phyloP scores from a whole-genome alignment of 53 echinoderm and acorn worm species.

The Hippasteria phrygiana region DNA sequence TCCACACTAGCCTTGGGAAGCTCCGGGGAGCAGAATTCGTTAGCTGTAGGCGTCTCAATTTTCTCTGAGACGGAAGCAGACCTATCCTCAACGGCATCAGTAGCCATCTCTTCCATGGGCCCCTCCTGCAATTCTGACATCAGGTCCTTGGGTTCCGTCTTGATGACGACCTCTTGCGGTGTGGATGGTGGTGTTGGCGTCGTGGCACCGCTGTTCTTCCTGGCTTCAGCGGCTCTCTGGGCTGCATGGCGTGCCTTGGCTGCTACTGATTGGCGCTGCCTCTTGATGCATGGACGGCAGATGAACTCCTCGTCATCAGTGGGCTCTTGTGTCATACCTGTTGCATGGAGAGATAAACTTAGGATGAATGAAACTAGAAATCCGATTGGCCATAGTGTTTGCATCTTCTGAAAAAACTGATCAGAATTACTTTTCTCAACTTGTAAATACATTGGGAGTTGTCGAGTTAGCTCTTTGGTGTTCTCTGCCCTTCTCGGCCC shows the following conservation, averaged over 20 bases:
- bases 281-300: slow-evolving; percentile 88
- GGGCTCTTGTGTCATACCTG: slow-evolving; percentile 94
- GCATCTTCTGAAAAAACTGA: too few species aligned
- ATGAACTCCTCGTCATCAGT: slow-evolving; percentile 94
- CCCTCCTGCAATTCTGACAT: not conserved
- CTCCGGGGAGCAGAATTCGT: not conserved
- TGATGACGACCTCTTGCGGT: slow-evolving; percentile 30
- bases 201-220: slow-evolving; percentile 56
- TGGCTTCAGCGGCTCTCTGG: slow-evolving; percentile 58
- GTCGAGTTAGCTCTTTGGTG: too few species aligned
- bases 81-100: not conserved
- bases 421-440: too few species aligned
- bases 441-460: too few species aligned
- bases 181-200: slow-evolving; percentile 62
- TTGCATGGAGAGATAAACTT: not conserved
- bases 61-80: not conserved
- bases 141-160: slow-evolving; percentile 50
- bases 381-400: too few species aligned
- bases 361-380: too few species aligned
- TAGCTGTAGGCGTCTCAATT: not conserved
- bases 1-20: not conserved
- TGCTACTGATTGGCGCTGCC: slow-evolving; percentile 70
- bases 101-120: slow-evolving; percentile 9
- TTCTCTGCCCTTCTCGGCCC: too few species aligned
- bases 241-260: slow-evolving; percentile 77